Evolutionary conservation across 2,797 vertebrate genomes (phyloP), one percentile per base, ranked within the genome.

Genomic region (Valencia hispanica): DNA sequence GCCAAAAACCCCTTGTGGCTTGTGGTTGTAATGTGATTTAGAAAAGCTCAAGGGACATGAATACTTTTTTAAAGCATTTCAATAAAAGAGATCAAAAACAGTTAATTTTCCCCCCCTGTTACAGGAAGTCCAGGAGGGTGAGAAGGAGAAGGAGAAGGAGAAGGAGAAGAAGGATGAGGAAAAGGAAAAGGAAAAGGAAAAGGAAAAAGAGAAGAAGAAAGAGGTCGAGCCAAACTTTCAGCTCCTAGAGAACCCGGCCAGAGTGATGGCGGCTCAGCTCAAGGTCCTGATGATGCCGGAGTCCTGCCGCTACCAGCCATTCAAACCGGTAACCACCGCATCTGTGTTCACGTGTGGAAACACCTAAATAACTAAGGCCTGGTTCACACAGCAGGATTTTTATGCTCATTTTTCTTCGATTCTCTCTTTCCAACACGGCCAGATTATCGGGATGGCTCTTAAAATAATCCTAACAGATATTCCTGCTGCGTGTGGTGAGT

Each of bases 121-220:
- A 73, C 87, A 95, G 95, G 93, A 95, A 80, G 94, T 95, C 3
- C 94, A 93, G 83, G 95, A 96, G 73, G 89, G 86, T 0, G 94
- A 92, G 69, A 92, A 77, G n/a, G 87, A 97, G 93, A 89, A 94
- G 32, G 72, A 97, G 39, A 93, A 90, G 91, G 32, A 75, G 96
- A 39, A 95, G 96, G 92, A 92, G 68, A 90, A 75, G 25, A 86
- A 97, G 93, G 88, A 94, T 22, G 74, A 95, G 96, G 92, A 93
- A 79, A 95, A 96, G 68, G 89, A 87, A 0, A 94, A 92, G 68
- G 91, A 76, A 18, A 86, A 97, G 92, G 88, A 94, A 22, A 75
- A 96, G 11, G 98, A 99, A 85, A 98, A 99, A 75, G 97, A 99
- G 84, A 99, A 99, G 94, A 99, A 99, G 89, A 99, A 99, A 74